phyloP scores from a whole-genome alignment of 2,888 invertebrate species.

The Hirtodrosophila cameraria region DNA sequence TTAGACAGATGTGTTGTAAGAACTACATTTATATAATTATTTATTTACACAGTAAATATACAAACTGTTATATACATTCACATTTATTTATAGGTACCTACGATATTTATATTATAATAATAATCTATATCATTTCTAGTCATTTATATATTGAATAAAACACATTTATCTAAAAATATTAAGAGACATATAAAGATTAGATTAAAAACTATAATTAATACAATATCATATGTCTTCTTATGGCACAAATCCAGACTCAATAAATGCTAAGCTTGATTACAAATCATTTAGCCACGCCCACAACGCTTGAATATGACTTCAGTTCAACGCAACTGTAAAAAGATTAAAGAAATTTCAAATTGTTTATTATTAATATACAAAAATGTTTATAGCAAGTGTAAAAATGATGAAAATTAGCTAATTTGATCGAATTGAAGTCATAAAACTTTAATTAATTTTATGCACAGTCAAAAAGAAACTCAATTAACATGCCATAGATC shows the following conservation, averaged over 20 bases:
- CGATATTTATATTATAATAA: background rate
- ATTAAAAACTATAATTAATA: conserved; percentile 29
- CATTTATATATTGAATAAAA: background rate
- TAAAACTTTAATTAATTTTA: conserved; percentile 50
- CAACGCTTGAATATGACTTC: conserved; percentile 1
- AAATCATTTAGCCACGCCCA: conserved; percentile 2
- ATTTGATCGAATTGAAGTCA: conserved; percentile 20
- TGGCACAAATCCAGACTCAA: conserved; percentile 67
- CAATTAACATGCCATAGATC: conserved; percentile 63
- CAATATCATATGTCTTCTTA: conserved; percentile 46
- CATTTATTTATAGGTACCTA: background rate
- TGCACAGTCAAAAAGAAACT: conserved; percentile 16
- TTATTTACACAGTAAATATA: too few relatives aligned
- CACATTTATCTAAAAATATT: background rate
- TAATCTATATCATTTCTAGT: background rate
- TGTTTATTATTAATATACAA: conserved; percentile 12
- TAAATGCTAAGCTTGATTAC: conserved; percentile 12
- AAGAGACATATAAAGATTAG: background rate
- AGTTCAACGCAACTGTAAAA: conserved; percentile 36
- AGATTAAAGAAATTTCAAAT: background rate
- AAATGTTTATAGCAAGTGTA: background rate
- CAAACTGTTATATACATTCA: background rate
- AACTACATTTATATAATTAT: too few relatives aligned
- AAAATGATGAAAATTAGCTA: conserved; percentile 14
- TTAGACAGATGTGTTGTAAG: too few relatives aligned